These are phyloP conservation scores for Smittia aterrima DNA, from an alignment of 2,888 invertebrate genomes.

Conservation along the genomic window DNA sequence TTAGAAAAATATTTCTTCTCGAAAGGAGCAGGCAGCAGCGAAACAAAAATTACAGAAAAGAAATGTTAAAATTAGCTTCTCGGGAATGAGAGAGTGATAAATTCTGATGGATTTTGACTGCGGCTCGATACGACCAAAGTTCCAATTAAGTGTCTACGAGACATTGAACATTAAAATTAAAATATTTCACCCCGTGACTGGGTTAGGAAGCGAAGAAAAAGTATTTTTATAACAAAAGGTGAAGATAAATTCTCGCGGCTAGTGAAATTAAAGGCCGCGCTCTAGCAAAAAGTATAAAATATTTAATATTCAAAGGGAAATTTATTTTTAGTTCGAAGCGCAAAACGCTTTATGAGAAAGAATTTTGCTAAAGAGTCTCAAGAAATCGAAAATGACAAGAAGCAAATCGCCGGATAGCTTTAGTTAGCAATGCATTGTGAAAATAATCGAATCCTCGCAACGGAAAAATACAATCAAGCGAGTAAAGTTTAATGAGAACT, in stretches of 20 bases:
- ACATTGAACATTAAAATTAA: not conserved
- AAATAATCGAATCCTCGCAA: no score
- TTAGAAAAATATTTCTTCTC: conserved; percentile 23
- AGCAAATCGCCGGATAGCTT: no score
- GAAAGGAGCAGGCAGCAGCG: not conserved
- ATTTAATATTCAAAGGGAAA: not conserved
- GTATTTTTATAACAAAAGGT: not conserved
- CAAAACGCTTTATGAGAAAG: no score
- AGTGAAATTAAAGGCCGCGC: not conserved
- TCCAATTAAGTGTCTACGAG: conserved; percentile 4
- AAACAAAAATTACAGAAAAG: not conserved
- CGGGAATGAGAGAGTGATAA: not conserved
- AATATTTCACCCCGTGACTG: conserved; percentile 2
- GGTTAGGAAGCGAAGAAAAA: not conserved
- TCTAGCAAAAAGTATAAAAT: conserved; percentile 14
- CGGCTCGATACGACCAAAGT: not conserved
- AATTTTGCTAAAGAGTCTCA: no score
- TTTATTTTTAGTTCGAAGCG: conserved; percentile 23
- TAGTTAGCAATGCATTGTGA: no score
- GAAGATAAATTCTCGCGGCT: not conserved
- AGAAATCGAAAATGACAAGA: no score
- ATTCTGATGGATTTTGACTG: conserved; percentile 13
- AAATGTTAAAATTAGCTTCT: conserved; percentile 20
- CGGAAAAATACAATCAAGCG: no score
- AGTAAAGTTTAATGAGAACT: not conserved